phyloP scores from a whole-genome alignment of 2,888 invertebrate species.

The Dromius quadrimaculatus region DNA sequence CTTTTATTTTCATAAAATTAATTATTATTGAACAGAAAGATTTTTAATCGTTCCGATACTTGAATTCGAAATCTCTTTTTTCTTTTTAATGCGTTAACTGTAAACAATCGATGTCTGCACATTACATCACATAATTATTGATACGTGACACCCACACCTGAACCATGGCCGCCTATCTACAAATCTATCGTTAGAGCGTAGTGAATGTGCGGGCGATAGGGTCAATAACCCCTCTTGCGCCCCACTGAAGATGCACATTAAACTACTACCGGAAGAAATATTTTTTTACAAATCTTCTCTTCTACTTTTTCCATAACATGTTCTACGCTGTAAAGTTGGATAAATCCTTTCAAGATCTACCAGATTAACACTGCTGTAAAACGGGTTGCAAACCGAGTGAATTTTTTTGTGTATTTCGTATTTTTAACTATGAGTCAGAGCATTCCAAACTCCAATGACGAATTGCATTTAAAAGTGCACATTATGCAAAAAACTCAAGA shows the following conservation, averaged over 20 bases:
- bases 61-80: conserved; percentile 14
- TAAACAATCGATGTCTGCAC: conserved; percentile 28
- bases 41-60: too few species aligned
- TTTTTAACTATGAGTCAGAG: conserved; percentile 25
- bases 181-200: conserved; percentile 24
- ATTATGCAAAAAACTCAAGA: conserved; percentile 30
- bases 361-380: too few species aligned
- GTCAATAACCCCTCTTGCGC: conserved; percentile 57
- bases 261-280: too few species aligned
- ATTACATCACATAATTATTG: conserved; percentile 51
- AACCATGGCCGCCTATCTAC: conserved; percentile 36
- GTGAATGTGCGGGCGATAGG: conserved; percentile 43
- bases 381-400: neutral
- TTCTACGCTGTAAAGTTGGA: too few species aligned
- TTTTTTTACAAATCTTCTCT: too few species aligned
- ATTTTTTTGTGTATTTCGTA: neutral
- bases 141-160: conserved; percentile 55
- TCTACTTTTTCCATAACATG: too few species aligned
- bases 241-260: too few species aligned
- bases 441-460: conserved; percentile 7
- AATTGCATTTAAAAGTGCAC: conserved; percentile 34
- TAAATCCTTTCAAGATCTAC: too few species aligned
- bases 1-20: too few species aligned
- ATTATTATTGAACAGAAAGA: too few species aligned
- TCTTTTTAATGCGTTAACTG: neutral